Percentiles rank a stretch among this genome's conserved stretches.
phyloP scores from a whole-genome alignment of 2,888 invertebrate species.

The Notodonta dromedarius region DNA sequence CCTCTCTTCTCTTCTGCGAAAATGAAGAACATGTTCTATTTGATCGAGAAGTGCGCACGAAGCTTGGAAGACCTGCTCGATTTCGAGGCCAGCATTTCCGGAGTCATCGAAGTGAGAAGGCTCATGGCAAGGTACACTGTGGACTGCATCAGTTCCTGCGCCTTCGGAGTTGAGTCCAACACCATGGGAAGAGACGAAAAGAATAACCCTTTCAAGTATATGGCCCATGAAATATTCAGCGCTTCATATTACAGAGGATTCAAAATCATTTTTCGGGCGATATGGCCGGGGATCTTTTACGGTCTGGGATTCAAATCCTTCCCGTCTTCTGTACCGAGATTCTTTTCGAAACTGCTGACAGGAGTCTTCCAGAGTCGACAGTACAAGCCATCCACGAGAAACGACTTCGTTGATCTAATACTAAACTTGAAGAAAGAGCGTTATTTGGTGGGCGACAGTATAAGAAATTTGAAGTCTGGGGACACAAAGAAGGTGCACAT shows the following conservation, averaged over 20 bases:
- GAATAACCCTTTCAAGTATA: conserved; percentile 45
- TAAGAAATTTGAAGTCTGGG: conserved; percentile 40
- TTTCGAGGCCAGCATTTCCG: conserved; percentile 18
- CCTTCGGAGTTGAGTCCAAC: conserved; percentile 40
- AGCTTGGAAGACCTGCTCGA: conserved; percentile 47
- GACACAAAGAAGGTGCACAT: conserved; percentile 37
- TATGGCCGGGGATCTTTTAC: conserved; percentile 61
- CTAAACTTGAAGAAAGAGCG: conserved; percentile 49
- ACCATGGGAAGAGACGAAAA: conserved; percentile 14
- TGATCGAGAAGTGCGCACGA: conserved; percentile 48
- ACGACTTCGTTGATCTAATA: conserved; percentile 60
- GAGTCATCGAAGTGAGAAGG: conserved; percentile 36
- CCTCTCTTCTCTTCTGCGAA: conserved; percentile 60
- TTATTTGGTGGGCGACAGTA: conserved; percentile 46
- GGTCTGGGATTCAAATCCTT: conserved; percentile 43
- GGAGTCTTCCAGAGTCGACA: conserved; percentile 47
- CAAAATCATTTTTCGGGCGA: conserved; percentile 34
- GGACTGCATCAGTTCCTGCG: conserved; percentile 53
- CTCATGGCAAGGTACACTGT: conserved; percentile 51
- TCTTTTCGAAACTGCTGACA: conserved; percentile 48
- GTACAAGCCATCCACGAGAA: conserved; percentile 42
- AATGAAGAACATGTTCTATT: conserved; percentile 63
- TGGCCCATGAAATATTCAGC: conserved; percentile 47
- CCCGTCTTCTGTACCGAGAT: conserved; percentile 38
- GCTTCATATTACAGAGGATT: conserved; percentile 38